These are phyloP conservation scores for Odocoileus virginianus DNA, from an alignment of 2,113 vertebrate species.

Conservation along the genomic window DNA sequence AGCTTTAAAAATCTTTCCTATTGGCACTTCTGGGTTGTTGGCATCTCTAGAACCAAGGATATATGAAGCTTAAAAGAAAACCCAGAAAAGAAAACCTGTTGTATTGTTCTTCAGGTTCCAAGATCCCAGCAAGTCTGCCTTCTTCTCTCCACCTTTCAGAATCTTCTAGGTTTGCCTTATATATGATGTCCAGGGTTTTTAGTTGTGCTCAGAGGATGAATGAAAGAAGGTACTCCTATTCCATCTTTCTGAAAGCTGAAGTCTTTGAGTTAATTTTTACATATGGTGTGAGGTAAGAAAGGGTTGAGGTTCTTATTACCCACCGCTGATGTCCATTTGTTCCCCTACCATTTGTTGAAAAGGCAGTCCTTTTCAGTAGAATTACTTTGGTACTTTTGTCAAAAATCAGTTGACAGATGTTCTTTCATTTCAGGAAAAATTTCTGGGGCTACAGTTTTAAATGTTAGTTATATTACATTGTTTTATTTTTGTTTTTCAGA, in stretches of 20 bases:
- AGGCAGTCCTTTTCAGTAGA: neutral
- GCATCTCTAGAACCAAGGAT: neutral
- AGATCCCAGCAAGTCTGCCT: neutral
- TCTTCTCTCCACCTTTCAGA: neutral
- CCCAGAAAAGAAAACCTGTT: neutral
- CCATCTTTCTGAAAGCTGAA: neutral
- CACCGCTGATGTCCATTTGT: neutral
- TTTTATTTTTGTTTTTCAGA: neutral
- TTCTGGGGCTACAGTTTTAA: neutral
- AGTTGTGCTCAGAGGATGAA: neutral
- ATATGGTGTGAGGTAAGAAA: neutral
- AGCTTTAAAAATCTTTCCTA: neutral
- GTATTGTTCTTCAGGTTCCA: neutral
- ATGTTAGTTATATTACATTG: neutral
- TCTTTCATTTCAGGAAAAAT: neutral
- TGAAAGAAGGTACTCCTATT: neutral
- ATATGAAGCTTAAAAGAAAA: neutral
- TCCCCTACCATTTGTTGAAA: neutral
- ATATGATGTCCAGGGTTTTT: neutral
- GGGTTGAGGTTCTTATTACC: neutral
- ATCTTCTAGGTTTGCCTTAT: neutral
- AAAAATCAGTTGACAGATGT: neutral
- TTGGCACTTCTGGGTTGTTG: neutral
- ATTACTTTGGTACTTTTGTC: neutral
- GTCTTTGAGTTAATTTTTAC: neutral